Conservation (phyloP, 2,888 invertebrate genomes). For the Choristoneura rosaceana region DNA sequence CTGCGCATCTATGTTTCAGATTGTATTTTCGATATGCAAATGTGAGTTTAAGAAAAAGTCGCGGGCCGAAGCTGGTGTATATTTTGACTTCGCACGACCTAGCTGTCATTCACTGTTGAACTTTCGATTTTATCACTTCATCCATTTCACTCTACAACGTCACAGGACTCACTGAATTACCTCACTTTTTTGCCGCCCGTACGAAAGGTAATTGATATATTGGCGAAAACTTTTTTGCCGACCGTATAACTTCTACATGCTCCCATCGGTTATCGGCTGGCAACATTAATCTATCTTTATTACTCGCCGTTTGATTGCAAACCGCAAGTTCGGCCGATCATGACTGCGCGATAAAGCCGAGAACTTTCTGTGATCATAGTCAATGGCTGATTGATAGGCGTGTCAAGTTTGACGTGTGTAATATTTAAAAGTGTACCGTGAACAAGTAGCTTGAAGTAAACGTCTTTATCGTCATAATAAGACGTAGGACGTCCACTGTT, state of each 20-base stretch:
- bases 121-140: background rate
- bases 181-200: background rate
- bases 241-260: constrained; percentile 39
- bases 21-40: no score
- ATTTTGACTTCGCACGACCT: background rate
- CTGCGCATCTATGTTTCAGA: no score
- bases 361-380: constrained; percentile 46
- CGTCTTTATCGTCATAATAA: no score
- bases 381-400: constrained; percentile 36
- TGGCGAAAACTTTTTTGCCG: constrained; percentile 37
- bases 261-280: constrained; percentile 44
- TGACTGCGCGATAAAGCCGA: constrained; percentile 61
- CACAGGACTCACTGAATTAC: background rate
- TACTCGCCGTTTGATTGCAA: constrained; percentile 73
- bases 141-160: background rate
- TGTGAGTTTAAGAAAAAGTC: no score
- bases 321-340: constrained; percentile 49
- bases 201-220: constrained; percentile 12
- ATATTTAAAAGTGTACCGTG: background rate
- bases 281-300: constrained; percentile 79
- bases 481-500: no score
- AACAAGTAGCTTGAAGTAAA: no score
- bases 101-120: background rate
- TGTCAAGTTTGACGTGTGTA: constrained; percentile 6
- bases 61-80: no score